These are phyloP conservation scores for Paraplagusia blochii DNA, from an alignment of 2,113 vertebrate species.

Conservation along the genomic window DNA sequence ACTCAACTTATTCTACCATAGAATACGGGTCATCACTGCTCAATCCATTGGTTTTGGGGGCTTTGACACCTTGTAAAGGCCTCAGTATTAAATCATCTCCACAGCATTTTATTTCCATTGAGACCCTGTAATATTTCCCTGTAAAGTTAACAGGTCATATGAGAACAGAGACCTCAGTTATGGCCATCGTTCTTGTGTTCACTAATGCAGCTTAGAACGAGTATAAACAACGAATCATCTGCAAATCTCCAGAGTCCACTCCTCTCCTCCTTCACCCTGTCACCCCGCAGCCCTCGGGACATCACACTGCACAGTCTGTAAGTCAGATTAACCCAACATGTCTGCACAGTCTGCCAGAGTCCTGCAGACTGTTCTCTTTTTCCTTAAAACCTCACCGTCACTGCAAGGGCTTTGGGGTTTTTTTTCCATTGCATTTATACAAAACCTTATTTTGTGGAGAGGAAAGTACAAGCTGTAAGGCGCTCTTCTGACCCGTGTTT, in stretches of 20 bases:
- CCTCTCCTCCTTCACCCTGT: conserved; percentile 43
- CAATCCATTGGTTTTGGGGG: background rate
- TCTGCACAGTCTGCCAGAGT: conserved; percentile 39
- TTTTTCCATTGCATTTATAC: conserved; percentile 5
- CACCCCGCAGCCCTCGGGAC: conserved; percentile 59
- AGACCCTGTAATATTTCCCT: background rate
- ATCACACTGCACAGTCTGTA: conserved; percentile 47
- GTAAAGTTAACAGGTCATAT: conserved; percentile 41
- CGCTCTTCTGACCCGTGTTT: conserved; percentile 17
- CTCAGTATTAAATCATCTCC: background rate
- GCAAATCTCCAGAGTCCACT: conserved; percentile 33
- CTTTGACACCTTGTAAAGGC: background rate
- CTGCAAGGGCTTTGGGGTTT: conserved; percentile 14
- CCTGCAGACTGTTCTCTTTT: conserved; percentile 37
- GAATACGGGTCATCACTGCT: too few species aligned
- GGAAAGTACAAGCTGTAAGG: background rate
- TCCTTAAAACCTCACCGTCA: background rate
- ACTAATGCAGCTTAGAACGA: conserved; percentile 24
- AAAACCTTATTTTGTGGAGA: background rate
- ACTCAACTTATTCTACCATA: too few species aligned
- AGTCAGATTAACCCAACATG: conserved; percentile 59
- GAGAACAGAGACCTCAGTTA: conserved; percentile 19
- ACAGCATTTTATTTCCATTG: conserved; percentile 11
- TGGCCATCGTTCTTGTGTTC: conserved; percentile 30
- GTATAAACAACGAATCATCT: conserved; percentile 36